Evolutionary conservation across 2,113 vertebrate genomes (phyloP), one percentile per base, ranked within the genome.

Genomic region (Archocentrus centrarchus): DNA sequence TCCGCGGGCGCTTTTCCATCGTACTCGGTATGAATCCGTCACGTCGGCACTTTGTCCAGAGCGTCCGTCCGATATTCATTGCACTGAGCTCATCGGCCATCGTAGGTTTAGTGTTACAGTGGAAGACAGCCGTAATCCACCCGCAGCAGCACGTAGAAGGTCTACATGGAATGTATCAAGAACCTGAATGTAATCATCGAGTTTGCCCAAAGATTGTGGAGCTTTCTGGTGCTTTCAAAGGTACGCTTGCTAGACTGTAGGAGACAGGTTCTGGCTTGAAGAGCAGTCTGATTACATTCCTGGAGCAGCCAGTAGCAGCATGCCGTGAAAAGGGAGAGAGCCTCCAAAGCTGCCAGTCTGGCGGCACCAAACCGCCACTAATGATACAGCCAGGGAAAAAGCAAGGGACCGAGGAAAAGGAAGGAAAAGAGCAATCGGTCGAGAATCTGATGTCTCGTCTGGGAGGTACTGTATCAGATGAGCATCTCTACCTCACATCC

Each of bases 401-500:
- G 87, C 59, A 9, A 82, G 76, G 83, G 79, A 77, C 66, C 82
- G 66, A 78, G 55, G 61, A 80, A 85, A 82, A 79, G 70, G 77
- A 80, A 86, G 22, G 11, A 73, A 82, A 88, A 77, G 76, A 79
- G 81, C 35, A 62, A 77, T 81, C 41, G 20, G 88, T 5, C 61
- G 32, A 82, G 84, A 85, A 50, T 76, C 47, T 0, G 17, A 78
- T 50, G 85, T 81, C 77, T 91, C 58, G 76, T 85, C 83, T 85
- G 68, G 90, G 95, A 93, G 93, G 86, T 93, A 88, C 90, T 80
- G 89, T 88, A 81, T 91, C 90, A 89, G 92, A 90, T 81, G 87
- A 94, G 94, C 94, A 86, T 96, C 94, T 95, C 96, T 96, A 95
- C 95, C 94, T 96, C 95, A 95, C 95, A 93, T 91, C 92, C 89